Base-by-base conservation (phyloP, 1,140 invertebrate genomes). In the Bombus vancouverensis region DNA sequence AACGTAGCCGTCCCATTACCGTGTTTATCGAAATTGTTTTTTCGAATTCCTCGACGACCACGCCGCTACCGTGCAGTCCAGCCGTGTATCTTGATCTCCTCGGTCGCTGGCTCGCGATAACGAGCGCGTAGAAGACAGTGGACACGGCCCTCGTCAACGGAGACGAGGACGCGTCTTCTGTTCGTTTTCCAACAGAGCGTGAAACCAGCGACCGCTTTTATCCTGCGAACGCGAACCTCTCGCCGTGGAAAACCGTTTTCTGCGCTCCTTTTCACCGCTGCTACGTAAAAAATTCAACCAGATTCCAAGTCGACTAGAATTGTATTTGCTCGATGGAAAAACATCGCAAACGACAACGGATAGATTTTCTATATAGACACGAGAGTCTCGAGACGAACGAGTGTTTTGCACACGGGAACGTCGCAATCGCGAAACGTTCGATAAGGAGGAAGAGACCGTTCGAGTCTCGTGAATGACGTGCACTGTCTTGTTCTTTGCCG, bases 401-500 rank as follows among this genome's bases (percentile, higher is more conserved):
- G 47, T 22, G 62, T 59, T 59, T 59, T 28, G 59, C 28, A 37
- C 44, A 13, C 44, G 32, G 13, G 25, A 25, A 39, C 25, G 42
- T 72, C 28, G 47, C 47, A 53, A 53, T 53, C 47, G 47, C 47
- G 37, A 75, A 53, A 62, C 28, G 12, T 62, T 62, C 59, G 62
- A 76, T 59, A 75, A 78, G n/a, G 25, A 37, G 68, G 57, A 59
- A 39, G 39, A 42, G 65, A 28, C n/a, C 42, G 70, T 74, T 75
- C 47, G 28, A 70, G 62, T 44, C 59, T 86, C 73, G 70, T 89
- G 79, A 86, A 89, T 86, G 75, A 89, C 78, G 74, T 59, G 65
- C 87, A 42, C 42, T 70, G 53, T 82, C 68, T 85, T 47, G 53
- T 86, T 79, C 76, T 59, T 78, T 65, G 66, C 18, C 57, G 57